phyloP scores from a whole-genome alignment of 2,888 invertebrate species.

The Conchocele bisecta region DNA sequence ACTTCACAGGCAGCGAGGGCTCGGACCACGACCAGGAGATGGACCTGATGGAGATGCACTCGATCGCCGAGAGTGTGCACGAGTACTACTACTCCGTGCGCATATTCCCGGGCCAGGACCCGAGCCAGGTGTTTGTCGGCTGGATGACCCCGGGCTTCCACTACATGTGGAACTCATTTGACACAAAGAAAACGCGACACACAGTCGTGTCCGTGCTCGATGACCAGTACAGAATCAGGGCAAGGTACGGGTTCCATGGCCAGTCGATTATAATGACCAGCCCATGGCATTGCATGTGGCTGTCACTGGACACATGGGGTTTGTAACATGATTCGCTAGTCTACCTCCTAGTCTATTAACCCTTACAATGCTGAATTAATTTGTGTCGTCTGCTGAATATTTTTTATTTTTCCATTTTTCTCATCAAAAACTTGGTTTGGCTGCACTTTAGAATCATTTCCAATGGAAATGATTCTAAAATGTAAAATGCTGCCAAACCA shows the following conservation, averaged over 20 bases:
- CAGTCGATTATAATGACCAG: too few relatives aligned
- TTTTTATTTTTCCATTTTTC: too few relatives aligned
- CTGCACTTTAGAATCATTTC: too few relatives aligned
- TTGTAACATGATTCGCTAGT: too few relatives aligned
- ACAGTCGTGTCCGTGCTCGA: slow-evolving; percentile 80
- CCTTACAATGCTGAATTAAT: too few relatives aligned
- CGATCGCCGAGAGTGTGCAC: slow-evolving; percentile 87
- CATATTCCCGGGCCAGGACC: slow-evolving; percentile 97
- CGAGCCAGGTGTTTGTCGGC: slow-evolving; percentile 96
- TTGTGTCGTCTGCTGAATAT: too few relatives aligned
- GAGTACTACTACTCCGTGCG: slow-evolving; percentile 96
- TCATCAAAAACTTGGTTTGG: too few relatives aligned
- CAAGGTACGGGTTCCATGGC: slow-evolving; percentile 73
- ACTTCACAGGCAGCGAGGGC: slow-evolving; percentile 69
- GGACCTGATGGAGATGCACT: slow-evolving; percentile 79
- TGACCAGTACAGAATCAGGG: slow-evolving; percentile 88
- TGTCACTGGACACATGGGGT: too few relatives aligned
- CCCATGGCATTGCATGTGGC: too few relatives aligned
- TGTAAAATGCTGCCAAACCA: too few relatives aligned
- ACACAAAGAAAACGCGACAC: slow-evolving; percentile 80
- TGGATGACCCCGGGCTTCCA: slow-evolving; percentile 99
- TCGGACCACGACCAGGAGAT: slow-evolving; percentile 76
- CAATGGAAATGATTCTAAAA: too few relatives aligned
- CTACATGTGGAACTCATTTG: slow-evolving; percentile 77
- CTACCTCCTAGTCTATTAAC: too few relatives aligned